phyloP scores from a whole-genome alignment of 2,888 invertebrate species.

The Campaea margaritaria region DNA sequence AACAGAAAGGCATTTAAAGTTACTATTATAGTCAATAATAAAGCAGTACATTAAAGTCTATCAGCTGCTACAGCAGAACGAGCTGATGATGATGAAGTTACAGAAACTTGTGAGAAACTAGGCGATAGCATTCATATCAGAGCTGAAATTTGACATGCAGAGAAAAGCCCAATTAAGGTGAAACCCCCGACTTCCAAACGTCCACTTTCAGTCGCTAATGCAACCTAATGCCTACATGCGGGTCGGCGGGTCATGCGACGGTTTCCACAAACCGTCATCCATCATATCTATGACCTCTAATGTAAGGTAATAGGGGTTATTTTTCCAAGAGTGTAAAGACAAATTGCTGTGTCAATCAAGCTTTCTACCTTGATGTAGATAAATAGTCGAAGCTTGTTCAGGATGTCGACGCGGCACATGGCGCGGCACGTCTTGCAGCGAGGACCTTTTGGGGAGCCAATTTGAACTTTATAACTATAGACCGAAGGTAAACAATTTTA shows the following conservation, averaged over 20 bases:
- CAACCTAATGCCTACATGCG: constrained; percentile 16
- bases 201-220: constrained; percentile 7
- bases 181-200: constrained; percentile 13
- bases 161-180: constrained; percentile 22
- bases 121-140: no score
- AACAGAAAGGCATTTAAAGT: background rate
- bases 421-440: background rate
- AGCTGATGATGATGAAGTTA: no score
- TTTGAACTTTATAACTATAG: background rate
- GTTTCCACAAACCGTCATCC: constrained; percentile 21
- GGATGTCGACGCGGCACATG: constrained; percentile 8
- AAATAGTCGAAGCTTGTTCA: constrained; percentile 23
- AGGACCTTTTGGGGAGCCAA: background rate
- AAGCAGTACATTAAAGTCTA: no score
- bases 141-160: background rate
- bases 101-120: no score
- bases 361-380: constrained; percentile 42
- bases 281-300: constrained; percentile 12
- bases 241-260: constrained; percentile 27
- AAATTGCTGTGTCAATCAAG: constrained; percentile 46
- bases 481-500: background rate
- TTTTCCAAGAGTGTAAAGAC: constrained; percentile 29
- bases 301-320: constrained; percentile 15
- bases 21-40: no score
- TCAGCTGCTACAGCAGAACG: no score